Percentiles rank a stretch among this genome's conserved stretches.
Evolutionary conservation across 1,140 invertebrate species (phyloP).

Genomic region (Venturia canescens): DNA sequence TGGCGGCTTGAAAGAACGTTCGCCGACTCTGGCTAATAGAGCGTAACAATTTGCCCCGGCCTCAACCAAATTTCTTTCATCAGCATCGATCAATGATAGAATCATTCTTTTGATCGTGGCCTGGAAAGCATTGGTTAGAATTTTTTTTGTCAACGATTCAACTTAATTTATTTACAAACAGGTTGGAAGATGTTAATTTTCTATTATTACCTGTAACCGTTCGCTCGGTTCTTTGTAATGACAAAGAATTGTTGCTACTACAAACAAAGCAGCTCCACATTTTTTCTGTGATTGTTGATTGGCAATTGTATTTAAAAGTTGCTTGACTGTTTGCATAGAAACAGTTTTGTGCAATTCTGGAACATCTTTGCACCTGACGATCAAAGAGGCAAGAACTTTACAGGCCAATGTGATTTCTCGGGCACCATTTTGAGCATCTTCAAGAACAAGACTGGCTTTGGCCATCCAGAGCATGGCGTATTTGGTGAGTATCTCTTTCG

Average conservation of each 20-base stretch:
- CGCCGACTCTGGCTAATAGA: constrained; percentile 62
- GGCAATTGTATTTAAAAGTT: constrained; percentile 58
- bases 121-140: constrained; percentile 52
- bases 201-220: constrained; percentile 60
- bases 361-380: constrained; percentile 60
- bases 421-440: constrained; percentile 57
- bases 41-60: constrained; percentile 67
- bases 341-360: constrained; percentile 68
- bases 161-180: too few species aligned
- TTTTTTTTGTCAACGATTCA: background rate
- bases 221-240: constrained; percentile 68
- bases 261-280: constrained; percentile 61
- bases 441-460: constrained; percentile 63
- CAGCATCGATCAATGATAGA: constrained; percentile 63
- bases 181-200: constrained; percentile 15
- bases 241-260: constrained; percentile 63
- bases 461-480: constrained; percentile 66
- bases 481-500: constrained; percentile 61
- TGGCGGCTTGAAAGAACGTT: constrained; percentile 66
- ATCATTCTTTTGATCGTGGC: constrained; percentile 61
- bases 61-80: constrained; percentile 58
- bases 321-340: constrained; percentile 69
- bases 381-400: constrained; percentile 59
- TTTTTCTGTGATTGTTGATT: constrained; percentile 54
- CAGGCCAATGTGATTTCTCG: constrained; percentile 61